Conservation (phyloP, 2,888 invertebrate genomes). For the Leptopilina myrica region DNA sequence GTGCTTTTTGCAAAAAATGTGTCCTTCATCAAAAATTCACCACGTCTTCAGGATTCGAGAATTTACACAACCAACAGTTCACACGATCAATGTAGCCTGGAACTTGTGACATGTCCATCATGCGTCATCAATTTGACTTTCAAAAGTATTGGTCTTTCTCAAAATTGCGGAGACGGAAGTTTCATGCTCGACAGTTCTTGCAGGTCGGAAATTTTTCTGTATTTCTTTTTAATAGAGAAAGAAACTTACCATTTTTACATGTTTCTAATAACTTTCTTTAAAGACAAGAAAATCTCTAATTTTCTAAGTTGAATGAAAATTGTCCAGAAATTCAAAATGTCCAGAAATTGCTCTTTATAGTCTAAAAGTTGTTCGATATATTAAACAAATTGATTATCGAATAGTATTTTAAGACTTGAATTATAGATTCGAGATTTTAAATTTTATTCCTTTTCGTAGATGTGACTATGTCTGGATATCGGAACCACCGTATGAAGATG, state of each 20-base stretch:
- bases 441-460: constrained; percentile 59
- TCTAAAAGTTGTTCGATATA: too few species aligned
- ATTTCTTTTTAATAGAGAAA: neutral
- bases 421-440: too few species aligned
- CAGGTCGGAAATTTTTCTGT: constrained; percentile 66
- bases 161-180: constrained; percentile 72
- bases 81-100: constrained; percentile 80
- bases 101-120: constrained; percentile 84
- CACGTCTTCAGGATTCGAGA: constrained; percentile 59
- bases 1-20: constrained; percentile 73
- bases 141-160: constrained; percentile 75
- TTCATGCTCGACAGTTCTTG: constrained; percentile 74
- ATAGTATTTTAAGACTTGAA: too few species aligned
- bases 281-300: too few species aligned
- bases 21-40: constrained; percentile 64
- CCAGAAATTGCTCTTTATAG: too few species aligned
- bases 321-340: too few species aligned
- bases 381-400: too few species aligned
- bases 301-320: too few species aligned
- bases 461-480: constrained; percentile 83
- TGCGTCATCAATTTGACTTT: constrained; percentile 81
- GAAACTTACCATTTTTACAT: neutral
- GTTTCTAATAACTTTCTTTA: neutral
- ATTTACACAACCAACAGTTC: constrained; percentile 69
- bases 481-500: constrained; percentile 82